These are phyloP conservation scores for Mormyrops boulengeri DNA, from an alignment of 2,797 vertebrate species.

Conservation along the genomic window DNA sequence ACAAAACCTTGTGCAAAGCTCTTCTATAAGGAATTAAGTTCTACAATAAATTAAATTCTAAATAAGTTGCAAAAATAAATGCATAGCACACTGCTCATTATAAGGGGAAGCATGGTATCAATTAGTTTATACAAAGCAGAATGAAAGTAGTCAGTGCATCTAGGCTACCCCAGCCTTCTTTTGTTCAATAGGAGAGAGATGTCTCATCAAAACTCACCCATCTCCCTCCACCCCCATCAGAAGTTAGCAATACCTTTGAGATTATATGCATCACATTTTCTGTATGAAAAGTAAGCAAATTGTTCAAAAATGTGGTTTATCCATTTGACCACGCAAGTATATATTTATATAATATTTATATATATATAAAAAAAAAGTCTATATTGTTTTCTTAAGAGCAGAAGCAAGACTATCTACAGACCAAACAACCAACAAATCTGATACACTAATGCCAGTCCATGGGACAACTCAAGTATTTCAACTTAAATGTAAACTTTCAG, in stretches of 20 bases:
- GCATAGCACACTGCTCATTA: slow-evolving; percentile 93
- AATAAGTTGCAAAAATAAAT: slow-evolving; percentile 81
- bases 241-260: slow-evolving; percentile 88
- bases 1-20: background rate
- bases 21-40: slow-evolving; percentile 73
- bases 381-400: slow-evolving; percentile 50
- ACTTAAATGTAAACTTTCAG: slow-evolving; percentile 41
- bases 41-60: slow-evolving; percentile 66
- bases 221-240: slow-evolving; percentile 75
- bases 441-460: slow-evolving; percentile 73
- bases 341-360: slow-evolving; percentile 72
- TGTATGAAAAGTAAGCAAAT: slow-evolving; percentile 85
- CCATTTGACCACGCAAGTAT: slow-evolving; percentile 93
- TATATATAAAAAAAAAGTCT: slow-evolving; percentile 66
- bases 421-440: slow-evolving; percentile 64
- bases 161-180: slow-evolving; percentile 66
- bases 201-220: slow-evolving; percentile 72
- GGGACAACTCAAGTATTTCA: slow-evolving; percentile 63
- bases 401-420: slow-evolving; percentile 74
- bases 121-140: slow-evolving; percentile 79
- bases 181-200: slow-evolving; percentile 46
- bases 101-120: slow-evolving; percentile 84
- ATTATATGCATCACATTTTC: slow-evolving; percentile 86
- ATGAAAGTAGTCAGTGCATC: slow-evolving; percentile 81
- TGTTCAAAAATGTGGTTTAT: slow-evolving; percentile 87